phyloP scores from a whole-genome alignment of 1,140 invertebrate genomes.

The Ylistrum balloti region DNA sequence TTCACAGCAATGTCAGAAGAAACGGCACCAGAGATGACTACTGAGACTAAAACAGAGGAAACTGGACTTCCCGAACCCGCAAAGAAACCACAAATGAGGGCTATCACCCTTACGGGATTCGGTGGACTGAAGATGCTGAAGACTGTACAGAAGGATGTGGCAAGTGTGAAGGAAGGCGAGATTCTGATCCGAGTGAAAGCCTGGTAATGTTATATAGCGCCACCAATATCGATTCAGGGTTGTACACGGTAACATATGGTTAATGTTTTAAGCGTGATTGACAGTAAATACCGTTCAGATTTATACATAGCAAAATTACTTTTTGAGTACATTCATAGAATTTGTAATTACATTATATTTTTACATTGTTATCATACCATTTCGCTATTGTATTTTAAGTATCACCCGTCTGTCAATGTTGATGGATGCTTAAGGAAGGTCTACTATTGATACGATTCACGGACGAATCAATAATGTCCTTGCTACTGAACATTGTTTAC shows the following conservation, averaged over 20 bases:
- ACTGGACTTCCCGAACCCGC: constrained; percentile 65
- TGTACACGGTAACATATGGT: constrained; percentile 48
- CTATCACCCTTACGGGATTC: constrained; percentile 90
- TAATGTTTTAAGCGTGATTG: constrained; percentile 14
- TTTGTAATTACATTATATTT: neutral
- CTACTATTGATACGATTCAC: neutral
- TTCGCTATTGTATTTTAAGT: neutral
- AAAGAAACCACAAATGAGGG: constrained; percentile 90
- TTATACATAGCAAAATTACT: neutral
- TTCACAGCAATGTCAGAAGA: constrained; percentile 43
- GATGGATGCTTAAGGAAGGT: neutral
- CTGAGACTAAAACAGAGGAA: constrained; percentile 48
- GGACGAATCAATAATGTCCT: neutral
- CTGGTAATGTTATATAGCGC: constrained; percentile 85
- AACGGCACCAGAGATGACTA: constrained; percentile 19
- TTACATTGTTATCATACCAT: neutral
- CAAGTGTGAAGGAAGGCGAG: constrained; percentile 89
- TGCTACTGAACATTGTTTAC: neutral
- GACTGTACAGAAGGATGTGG: constrained; percentile 90
- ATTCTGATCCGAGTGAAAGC: constrained; percentile 92
- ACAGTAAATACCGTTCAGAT: neutral
- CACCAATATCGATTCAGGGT: constrained; percentile 42
- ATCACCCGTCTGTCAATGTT: neutral
- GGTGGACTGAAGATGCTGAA: constrained; percentile 93
- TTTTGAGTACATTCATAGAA: neutral